Conservation (phyloP, 2,797 vertebrate species). For the Acanthornis magna region DNA sequence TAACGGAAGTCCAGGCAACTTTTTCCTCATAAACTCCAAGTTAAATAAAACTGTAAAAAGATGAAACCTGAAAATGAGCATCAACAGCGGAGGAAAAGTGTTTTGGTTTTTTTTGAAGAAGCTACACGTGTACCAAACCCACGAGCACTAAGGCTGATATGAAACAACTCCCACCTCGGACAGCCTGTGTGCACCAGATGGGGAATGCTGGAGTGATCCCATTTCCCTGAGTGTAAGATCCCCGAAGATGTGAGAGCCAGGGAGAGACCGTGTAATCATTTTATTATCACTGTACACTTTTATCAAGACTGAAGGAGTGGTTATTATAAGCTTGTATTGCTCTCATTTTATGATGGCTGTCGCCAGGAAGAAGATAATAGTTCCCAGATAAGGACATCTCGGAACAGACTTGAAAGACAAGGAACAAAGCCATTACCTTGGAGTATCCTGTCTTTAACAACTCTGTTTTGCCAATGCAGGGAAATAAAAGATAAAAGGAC, state of each 20-base stretch:
- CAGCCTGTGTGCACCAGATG: background rate
- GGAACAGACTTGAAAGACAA: conserved; percentile 36
- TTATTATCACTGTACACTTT: background rate
- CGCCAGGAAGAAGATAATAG: conserved; percentile 31
- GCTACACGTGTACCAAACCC: rapidly evolving
- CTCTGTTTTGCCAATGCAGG: conserved; percentile 33
- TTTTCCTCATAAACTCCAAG: background rate
- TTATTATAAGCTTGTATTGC: background rate
- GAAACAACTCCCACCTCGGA: rapidly evolving
- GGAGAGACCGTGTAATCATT: background rate
- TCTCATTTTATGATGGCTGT: conserved; percentile 33
- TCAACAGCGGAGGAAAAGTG: background rate
- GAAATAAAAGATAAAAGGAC: conserved; percentile 57
- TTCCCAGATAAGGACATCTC: conserved; percentile 50
- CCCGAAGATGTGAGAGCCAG: background rate
- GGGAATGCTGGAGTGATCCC: background rate
- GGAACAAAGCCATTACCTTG: conserved; percentile 37
- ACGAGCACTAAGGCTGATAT: background rate
- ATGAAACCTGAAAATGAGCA: background rate
- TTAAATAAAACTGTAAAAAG: background rate
- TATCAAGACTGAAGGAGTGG: conserved; percentile 4
- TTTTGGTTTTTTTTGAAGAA: background rate
- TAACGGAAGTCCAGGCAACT: background rate
- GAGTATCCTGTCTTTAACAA: conserved; percentile 48
- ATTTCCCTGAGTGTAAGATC: background rate